Evolutionary conservation across 1,140 invertebrate species (phyloP).

Genomic region (Drosophila varians): DNA sequence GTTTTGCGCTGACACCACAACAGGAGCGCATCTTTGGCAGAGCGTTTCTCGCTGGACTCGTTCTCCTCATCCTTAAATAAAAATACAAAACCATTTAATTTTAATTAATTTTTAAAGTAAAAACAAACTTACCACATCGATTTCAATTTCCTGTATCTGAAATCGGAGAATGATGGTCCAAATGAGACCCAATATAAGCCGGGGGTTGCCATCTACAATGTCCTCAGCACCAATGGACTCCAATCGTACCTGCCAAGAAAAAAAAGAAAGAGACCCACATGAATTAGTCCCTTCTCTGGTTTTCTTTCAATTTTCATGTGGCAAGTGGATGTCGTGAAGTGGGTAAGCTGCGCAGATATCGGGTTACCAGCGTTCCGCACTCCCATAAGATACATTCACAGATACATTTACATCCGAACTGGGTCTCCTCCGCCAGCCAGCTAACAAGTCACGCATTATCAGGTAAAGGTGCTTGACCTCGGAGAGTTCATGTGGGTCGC

Average conservation of each 20-base stretch:
- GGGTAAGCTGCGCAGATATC: conserved; percentile 57
- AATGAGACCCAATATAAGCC: conserved; percentile 98
- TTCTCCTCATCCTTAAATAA: conserved; percentile 95
- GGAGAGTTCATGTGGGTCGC: conserved; percentile 15
- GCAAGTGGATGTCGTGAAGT: background rate
- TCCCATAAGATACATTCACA: conserved; percentile 18
- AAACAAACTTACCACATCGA: conserved; percentile 95
- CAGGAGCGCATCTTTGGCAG: conserved; percentile 98
- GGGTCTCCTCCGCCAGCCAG: too few species aligned
- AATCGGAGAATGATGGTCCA: conserved; percentile 99
- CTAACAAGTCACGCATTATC: conserved; percentile 74
- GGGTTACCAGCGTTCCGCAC: conserved; percentile 53
- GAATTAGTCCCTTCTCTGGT: conserved; percentile 46
- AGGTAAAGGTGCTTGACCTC: conserved; percentile 74
- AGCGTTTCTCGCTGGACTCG: conserved; percentile 98
- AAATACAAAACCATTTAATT: background rate
- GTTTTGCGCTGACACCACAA: conserved; percentile 99
- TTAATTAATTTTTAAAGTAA: too few species aligned
- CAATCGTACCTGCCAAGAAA: conserved; percentile 55
- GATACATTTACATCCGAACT: conserved; percentile 36
- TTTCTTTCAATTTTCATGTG: conserved; percentile 13
- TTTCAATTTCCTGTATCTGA: conserved; percentile 99
- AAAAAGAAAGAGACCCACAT: conserved; percentile 4
- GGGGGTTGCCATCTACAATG: conserved; percentile 98
- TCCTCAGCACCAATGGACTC: conserved; percentile 99